Conservation (phyloP, 2,113 vertebrate genomes). For the Crotalus tigris region DNA sequence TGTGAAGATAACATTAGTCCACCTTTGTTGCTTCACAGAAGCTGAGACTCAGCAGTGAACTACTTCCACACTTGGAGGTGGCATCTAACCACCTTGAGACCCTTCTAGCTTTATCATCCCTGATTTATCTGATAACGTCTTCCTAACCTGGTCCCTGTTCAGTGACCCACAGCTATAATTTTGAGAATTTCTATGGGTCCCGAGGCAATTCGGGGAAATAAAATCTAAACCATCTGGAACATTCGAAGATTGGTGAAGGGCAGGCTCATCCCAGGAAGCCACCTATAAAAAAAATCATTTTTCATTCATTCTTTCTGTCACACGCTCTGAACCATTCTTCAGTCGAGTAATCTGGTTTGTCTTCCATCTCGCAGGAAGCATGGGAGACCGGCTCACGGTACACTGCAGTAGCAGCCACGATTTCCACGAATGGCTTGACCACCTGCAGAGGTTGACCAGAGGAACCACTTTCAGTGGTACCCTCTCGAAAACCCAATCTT, state of each 20-base stretch:
- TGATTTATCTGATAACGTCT: not conserved
- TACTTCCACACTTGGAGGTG: no score
- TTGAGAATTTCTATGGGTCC: not conserved
- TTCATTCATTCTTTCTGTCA: no score
- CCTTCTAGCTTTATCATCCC: not conserved
- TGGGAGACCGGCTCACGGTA: conserved; percentile 81
- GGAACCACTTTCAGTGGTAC: conserved; percentile 78
- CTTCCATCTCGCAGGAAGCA: conserved; percentile 70
- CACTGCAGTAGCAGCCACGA: conserved; percentile 85
- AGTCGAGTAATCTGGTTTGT: conserved; percentile 11
- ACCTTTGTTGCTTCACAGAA: no score
- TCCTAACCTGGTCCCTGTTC: not conserved
- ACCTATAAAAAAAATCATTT: no score
- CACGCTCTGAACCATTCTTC: not conserved
- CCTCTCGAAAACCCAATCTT: conserved; percentile 74
- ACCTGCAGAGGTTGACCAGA: conserved; percentile 84
- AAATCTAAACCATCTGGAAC: not conserved
- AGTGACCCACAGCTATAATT: not conserved
- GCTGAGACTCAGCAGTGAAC: no score
- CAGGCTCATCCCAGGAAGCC: not conserved
- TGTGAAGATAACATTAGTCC: no score
- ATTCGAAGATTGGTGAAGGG: no score
- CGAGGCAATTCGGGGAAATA: not conserved
- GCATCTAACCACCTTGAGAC: no score
- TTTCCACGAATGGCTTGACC: conserved; percentile 92